phyloP scores from a whole-genome alignment of 1,140 invertebrate genomes.

The Drosophila chauvacae region DNA sequence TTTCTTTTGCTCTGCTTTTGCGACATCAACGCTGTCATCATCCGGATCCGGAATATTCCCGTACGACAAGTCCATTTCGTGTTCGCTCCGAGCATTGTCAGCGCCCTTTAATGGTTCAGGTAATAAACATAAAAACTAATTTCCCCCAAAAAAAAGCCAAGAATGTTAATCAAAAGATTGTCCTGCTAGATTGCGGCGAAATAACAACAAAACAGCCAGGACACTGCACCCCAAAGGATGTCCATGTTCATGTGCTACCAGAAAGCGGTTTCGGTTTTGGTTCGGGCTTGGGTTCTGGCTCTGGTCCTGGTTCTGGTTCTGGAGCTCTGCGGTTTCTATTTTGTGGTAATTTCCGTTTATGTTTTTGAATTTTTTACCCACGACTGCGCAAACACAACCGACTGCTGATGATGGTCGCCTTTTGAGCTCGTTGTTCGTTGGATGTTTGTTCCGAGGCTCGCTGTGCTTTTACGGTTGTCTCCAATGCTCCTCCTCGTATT shows the following conservation, averaged over 20 bases:
- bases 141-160: constrained; percentile 78
- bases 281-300: neutral
- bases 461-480: constrained; percentile 68
- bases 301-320: constrained; percentile 1
- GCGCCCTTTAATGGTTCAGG: constrained; percentile 75
- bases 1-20: constrained; percentile 53
- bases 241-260: constrained; percentile 37
- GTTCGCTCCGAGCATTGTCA: constrained; percentile 44
- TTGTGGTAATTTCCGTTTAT: constrained; percentile 83
- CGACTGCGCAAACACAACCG: constrained; percentile 79
- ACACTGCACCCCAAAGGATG: constrained; percentile 29
- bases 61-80: constrained; percentile 69
- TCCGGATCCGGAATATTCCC: constrained; percentile 40
- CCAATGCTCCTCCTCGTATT: constrained; percentile 53
- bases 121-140: constrained; percentile 84
- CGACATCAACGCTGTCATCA: constrained; percentile 33
- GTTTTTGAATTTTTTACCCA: constrained; percentile 83
- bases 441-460: constrained; percentile 30
- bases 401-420: constrained; percentile 66
- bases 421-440: constrained; percentile 26
- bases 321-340: constrained; percentile 76
- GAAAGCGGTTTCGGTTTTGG: constrained; percentile 30
- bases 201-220: constrained; percentile 44
- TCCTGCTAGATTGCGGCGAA: constrained; percentile 75
- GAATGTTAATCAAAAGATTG: constrained; percentile 83